Conservation (phyloP, 2,888 invertebrate species). For the Mesoligia furuncula region DNA sequence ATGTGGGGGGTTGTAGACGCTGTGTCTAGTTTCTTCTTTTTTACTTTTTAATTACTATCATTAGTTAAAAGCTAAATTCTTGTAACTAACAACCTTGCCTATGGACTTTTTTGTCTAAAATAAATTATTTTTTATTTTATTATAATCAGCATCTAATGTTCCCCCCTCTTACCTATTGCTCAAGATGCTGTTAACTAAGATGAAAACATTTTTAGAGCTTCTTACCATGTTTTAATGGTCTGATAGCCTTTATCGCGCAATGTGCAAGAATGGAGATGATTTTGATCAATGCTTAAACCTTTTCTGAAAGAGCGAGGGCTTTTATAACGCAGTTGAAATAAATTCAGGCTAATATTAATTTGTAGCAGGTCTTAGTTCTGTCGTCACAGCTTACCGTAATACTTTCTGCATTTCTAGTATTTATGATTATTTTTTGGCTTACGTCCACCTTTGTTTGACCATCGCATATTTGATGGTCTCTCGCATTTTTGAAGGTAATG, state of each 20-base stretch:
- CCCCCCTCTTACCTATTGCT: not conserved
- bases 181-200: not conserved
- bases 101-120: too few species aligned
- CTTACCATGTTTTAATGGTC: not conserved
- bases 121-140: too few species aligned
- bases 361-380: not conserved
- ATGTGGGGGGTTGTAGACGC: too few species aligned
- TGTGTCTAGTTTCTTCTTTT: too few species aligned
- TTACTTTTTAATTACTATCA: too few species aligned
- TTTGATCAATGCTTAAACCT: not conserved
- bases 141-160: too few species aligned
- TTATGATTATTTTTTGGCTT: constrained; percentile 12
- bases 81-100: too few species aligned
- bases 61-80: too few species aligned
- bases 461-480: not conserved
- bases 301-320: not conserved
- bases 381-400: not conserved
- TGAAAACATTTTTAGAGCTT: not conserved
- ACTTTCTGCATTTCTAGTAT: not conserved
- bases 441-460: constrained; percentile 17
- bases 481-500: not conserved
- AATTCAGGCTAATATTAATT: not conserved
- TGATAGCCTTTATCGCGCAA: not conserved
- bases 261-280: not conserved
- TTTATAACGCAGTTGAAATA: not conserved